Evolutionary conservation across 2,113 vertebrate species (phyloP), one percentile per base, ranked within the genome.

Genomic region (Lepus americanus): DNA sequence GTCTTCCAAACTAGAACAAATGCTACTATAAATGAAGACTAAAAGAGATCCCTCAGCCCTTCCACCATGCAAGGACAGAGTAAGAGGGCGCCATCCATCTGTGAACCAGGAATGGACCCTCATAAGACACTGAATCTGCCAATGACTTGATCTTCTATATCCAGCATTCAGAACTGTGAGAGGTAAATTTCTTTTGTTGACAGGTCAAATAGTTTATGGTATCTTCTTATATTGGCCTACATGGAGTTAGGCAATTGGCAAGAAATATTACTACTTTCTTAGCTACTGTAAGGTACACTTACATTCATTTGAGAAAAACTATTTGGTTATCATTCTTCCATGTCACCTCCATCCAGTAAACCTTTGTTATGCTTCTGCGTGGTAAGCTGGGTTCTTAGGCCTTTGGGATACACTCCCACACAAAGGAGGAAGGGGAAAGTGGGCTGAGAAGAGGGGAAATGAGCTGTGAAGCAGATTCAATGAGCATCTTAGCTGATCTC

Each of bases 401-500:
- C 11, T 72, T 64, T 85, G 33, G 51, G 8, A 59, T 70, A 5
- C 63, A 79, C 0, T 5, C 23, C 9, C 67, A 3, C 51, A 19
- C 73, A 61, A 39, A 0, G 3, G 17, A 53, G 9, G 0, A 0
- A 39, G n/a, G 7, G 79, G 39, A 80, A 69, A 33, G 23, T 4
- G 12, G 9, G 70, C 16, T 11, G 3, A 63, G 10, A 5, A 87
- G 39, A 70, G 4, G 6, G 83, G 64, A 67, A 84, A 27, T n/a
- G 17, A 67, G 39, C 25, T 25, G 22, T 0, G 1, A 72, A 12
- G 2, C 2, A 29, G n/a, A 1, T 0, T 23, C 51, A 11, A 0
- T 22, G 23, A 49, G 13, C 49, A 29, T 2, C 10, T 84, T 17
- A 4, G 27, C 3, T 82, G 53, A 73, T 31, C 17, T 23, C 29